Base-by-base conservation (phyloP, 2,113 vertebrate genomes). In the Thunnus thynnus region DNA sequence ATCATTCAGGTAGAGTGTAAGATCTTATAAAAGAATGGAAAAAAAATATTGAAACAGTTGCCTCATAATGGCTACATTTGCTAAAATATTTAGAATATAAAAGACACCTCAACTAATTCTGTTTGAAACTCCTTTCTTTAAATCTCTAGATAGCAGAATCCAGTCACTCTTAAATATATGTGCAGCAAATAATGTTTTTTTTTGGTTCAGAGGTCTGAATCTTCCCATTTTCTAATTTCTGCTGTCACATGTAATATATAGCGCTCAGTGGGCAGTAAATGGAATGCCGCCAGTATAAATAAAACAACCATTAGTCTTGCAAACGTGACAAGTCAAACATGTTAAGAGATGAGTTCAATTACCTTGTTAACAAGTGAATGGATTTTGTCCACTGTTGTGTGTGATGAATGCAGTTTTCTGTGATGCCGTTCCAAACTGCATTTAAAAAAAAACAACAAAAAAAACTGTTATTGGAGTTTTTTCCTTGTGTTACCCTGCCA, bases 321-420 rank as follows among this genome's bases (percentile, higher is more conserved):
- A 62, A 47, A 76, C 25, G n/a, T 36, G 52, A 61, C 60, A 72
- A n/a, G 47, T 56, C 25, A 50, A 67, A 80, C 63, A 62, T 57
- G 36, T 66, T 32, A 16, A 22, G 5, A 54, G 1, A 76, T 58
- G 50, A 14, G 11, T 70, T 62, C 3, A 41, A 56, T 72, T 69
- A 32, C n/a, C 13, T 71, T 30, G n/a, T 68, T 47, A 22, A 54
- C 30, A 9, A 58, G 25, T 20, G 30, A n/a, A 62, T 56, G 68
- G 46, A 57, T 71, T 36, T 17, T 22, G 7, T 27, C 61, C 62
- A 36, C 13, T 22, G 32, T 1, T 17, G 61, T n/a, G 16, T 52
- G 27, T 46, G 50, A 81, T 64, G 22, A n/a, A 46, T 58, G 50
- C 27, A 3, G n/a, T 48, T 57, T 32, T 64, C 13, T 44, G 32